phyloP scores from a whole-genome alignment of 2,113 vertebrate genomes.

The Mus musculus region GRCm39 chr16:24328001-24328500 shows the following conservation, averaged over 20 bases:
- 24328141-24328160: conserved; percentile 34
- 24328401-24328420: conserved; percentile 89
- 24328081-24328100: background rate
- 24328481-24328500: conserved; percentile 90
- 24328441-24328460: conserved; percentile 89
- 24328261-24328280: conserved; percentile 83
- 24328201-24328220: conserved; percentile 75
- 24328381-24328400: conserved; percentile 85
- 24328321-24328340: conserved; percentile 90
- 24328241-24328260: conserved; percentile 83
- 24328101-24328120: background rate
- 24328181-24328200: conserved; percentile 67
- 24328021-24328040: conserved; percentile 76
- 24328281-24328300: conserved; percentile 84
- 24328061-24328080: conserved; percentile 46
- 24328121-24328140: background rate
- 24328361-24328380: conserved; percentile 90
- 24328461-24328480: conserved; percentile 87
- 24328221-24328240: conserved; percentile 67
- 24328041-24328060: conserved; percentile 75
- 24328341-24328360: conserved; percentile 90
- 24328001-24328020: conserved; percentile 77
- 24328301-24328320: conserved; percentile 89
- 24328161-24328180: conserved; percentile 51
- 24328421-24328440: conserved; percentile 90